Evolutionary conservation across 2,888 invertebrate genomes (phyloP), one percentile per base, ranked within the genome.

Genomic region (Trissolcus japonicus): DNA sequence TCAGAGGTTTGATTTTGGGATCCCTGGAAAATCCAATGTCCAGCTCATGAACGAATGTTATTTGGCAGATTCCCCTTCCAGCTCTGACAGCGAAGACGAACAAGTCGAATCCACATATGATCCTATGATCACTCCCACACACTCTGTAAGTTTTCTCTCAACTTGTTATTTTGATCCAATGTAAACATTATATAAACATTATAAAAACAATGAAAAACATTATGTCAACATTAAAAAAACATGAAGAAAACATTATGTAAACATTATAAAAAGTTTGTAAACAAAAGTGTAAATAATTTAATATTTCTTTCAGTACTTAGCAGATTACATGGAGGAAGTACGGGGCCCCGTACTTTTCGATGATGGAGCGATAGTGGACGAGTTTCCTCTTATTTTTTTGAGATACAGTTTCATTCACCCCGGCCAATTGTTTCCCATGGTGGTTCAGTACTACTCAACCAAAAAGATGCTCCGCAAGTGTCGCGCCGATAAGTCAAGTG

Each of bases 241-340:
- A 11, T 21, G 0, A 51, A 19, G 11, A 21, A 21, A 17, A 13
- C 13, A 4, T 51, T 51, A 51, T 51, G 35, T 35, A 35, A 29
- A 29, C 50, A 17, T 11, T 17, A 9, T 9, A 14, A 16, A 50
- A 11, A n/a, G 2, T 14, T 48, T 17, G 46, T 50, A 50, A 51
- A 17, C 9, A 51, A 46, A 46, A 14, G 11, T 6, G 4, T 35
- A 14, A 6, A 6, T 51, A 19, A 51, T n/a, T n/a, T n/a, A 16
- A 17, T 6, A 53, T 16, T 25, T 56, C 40, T 57, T 62, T 40
- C 46, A 78, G 78, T 78, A 78, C 21, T 71, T 78, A 29, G 74
- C 74, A 48, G 74, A 71, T 56, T 25, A 29, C 1, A 21, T 78
- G 57, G 78, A 78, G 67, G 78, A 78, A 75, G 63, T 78, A 6